Percentiles rank a stretch among this genome's conserved stretches.
Evolutionary conservation across 2,113 vertebrate species (phyloP).

Genomic region (Leuciscus idus): DNA sequence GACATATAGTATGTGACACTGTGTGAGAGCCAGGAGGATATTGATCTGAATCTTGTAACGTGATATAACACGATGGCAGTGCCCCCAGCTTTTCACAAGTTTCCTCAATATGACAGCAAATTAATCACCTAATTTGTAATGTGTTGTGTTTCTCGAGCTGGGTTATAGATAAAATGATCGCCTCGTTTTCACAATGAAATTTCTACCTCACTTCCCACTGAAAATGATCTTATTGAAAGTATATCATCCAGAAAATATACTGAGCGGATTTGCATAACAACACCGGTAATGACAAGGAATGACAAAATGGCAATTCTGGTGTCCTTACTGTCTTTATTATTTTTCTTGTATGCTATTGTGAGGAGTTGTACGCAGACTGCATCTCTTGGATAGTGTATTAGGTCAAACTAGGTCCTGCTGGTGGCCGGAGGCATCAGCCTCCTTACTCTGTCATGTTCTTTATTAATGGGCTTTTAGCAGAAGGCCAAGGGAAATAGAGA

Average conservation of each 20-base stretch:
- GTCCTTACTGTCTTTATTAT: conserved; percentile 68
- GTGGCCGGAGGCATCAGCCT: conserved; percentile 19
- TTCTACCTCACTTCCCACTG: conserved; percentile 70
- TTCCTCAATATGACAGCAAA: conserved; percentile 39
- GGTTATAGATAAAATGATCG: conserved; percentile 76
- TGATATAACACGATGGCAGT: conserved; percentile 26
- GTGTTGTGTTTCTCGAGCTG: conserved; percentile 55
- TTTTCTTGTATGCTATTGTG: conserved; percentile 64
- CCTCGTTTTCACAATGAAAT: conserved; percentile 72
- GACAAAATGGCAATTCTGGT: conserved; percentile 57
- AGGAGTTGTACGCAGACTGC: neutral
- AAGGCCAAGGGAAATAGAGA: conserved; percentile 44
- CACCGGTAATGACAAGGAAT: conserved; percentile 55
- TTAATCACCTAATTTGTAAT: conserved; percentile 65
- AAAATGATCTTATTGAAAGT: conserved; percentile 77
- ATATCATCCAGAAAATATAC: conserved; percentile 78
- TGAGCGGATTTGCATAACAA: conserved; percentile 74
- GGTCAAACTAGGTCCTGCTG: conserved; percentile 34
- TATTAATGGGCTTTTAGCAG: conserved; percentile 44
- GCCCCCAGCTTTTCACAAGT: conserved; percentile 21
- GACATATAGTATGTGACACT: neutral
- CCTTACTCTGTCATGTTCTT: conserved; percentile 36
- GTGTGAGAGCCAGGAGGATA: neutral
- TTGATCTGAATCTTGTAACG: conserved; percentile 22
- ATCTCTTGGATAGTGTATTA: conserved; percentile 44